Conservation (phyloP, 2,888 invertebrate genomes). For the Hecatera dysodea region DNA sequence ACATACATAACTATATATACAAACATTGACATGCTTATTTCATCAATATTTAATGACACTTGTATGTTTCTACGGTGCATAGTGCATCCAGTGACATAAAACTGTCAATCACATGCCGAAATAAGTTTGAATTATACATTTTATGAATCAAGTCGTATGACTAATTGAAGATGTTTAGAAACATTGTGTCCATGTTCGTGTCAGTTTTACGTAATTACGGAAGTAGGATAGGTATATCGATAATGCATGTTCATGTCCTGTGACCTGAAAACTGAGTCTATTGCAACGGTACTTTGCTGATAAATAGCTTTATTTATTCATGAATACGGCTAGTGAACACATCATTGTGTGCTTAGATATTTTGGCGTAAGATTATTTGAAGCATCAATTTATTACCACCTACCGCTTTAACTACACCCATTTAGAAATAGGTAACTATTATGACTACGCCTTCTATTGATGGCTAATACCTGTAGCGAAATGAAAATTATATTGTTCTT, state of each 20-base stretch:
- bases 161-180: constrained; percentile 59
- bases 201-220: constrained; percentile 56
- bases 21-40: not conserved
- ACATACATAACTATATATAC: no score
- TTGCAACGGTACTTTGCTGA: constrained; percentile 67
- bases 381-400: constrained; percentile 36
- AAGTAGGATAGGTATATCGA: constrained; percentile 63
- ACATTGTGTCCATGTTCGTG: constrained; percentile 36
- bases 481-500: constrained; percentile 60
- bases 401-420: constrained; percentile 21
- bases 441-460: constrained; percentile 41
- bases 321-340: constrained; percentile 32
- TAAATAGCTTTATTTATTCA: constrained; percentile 57
- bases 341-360: constrained; percentile 31
- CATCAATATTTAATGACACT: constrained; percentile 11
- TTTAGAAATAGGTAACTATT: constrained; percentile 44
- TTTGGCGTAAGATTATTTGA: constrained; percentile 50
- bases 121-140: constrained; percentile 53
- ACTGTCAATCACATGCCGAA: constrained; percentile 48
- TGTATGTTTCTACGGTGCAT: not conserved
- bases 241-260: constrained; percentile 67
- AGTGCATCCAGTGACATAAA: constrained; percentile 43
- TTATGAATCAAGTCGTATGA: constrained; percentile 52
- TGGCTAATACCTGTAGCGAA: constrained; percentile 60
- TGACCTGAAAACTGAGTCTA: constrained; percentile 70